Base-by-base conservation (phyloP, 2,888 invertebrate species). In the Iselma pallidipennis region DNA sequence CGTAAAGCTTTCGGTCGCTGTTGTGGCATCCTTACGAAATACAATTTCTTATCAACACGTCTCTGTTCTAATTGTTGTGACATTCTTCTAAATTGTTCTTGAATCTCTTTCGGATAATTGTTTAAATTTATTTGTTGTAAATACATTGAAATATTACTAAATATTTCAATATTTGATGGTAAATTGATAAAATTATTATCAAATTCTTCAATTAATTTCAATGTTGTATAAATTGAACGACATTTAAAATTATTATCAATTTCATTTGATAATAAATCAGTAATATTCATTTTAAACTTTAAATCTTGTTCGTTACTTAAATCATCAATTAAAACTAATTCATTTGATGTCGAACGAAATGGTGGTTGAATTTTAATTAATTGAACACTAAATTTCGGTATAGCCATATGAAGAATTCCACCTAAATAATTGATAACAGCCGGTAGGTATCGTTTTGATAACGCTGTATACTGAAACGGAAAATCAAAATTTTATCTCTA, bases 381-480 rank as follows among this genome's bases (percentile, higher is more conserved):
- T 73, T 86, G 85, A 53, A 88, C 80, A 49, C 85, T 76, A 1
- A 84, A 82, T 61, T 89, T 90, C 12, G 89, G 87, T 4, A 89
- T 84, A 14, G 89, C 86, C 79, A 94, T 78, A 77, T 89, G 90
- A 55, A 96, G 78, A 55, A 94, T 81, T 0, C 95, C 94, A 65
- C 87, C 82, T 6, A 96, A 82, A 75, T 90, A 96, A 77, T 91
- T 94, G 1, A 96, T 82, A 0, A 87, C 90, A 14, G 93, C 88
- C 0, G 97, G 95, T 19, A 92, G 83, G 71, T 90, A 90, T 71
- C 95, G 84, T 81, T 93, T 94, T 0, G 95, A 95, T 31, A 92
- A 78, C 0, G 83, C 78, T 0, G 91, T 90, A 78, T 90, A 95
- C 88, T 90, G 81, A 62, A 86, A 83, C 61, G 62, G 62, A 66